Base-by-base conservation (phyloP, 92 coral and sea anemone genomes). In the Porites evermanni region DNA sequence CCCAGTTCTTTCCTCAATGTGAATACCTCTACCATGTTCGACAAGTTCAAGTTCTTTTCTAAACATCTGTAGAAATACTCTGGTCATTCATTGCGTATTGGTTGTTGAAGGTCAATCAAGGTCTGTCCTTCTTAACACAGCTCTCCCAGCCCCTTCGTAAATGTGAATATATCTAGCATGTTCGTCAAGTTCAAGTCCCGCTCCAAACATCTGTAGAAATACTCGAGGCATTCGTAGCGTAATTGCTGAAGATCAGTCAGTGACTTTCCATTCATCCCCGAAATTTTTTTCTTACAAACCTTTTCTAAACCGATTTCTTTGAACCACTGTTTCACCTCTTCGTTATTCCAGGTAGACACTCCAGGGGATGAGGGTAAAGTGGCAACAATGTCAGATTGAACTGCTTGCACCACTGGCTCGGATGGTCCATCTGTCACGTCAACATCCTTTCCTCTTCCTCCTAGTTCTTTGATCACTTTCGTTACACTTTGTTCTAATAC, bases 51-150 rank as follows among this genome's bases (percentile, higher is more conserved):
- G 53, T 50, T 80, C 53, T 82, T 63, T 73, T 90, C 82, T 11
- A 90, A 51, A 87, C 88, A 86, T 53, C 72, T 88, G 82, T 90
- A 90, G 63, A 81, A 90, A 56, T 90, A 90, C 1, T 90, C 93
- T 29, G 32, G 32, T 29, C 32, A 38, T 38, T 3, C 44, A 38
- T 3, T 38, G 44, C 44, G 44, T 3, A 38, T 38, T 26, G 29
- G 29, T 38, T 38, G 44, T 38, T 38, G 44, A 38, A 38, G 44
- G 44, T 38, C 44, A 38, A 38, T 38, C 44, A 38, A 38, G 0
- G 44, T 38, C 44, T 38, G 44, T 38, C 44, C 44, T 38, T 38
- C 44, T 38, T 38, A 26, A 38, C 44, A 44, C 12, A 84, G 88
- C 73, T 84, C 84, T 19, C 74, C 72, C 4, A 89, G 14, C 58